These are phyloP conservation scores for Rostratula benghalensis DNA, from an alignment of 2,113 vertebrate species.

Conservation along the genomic window DNA sequence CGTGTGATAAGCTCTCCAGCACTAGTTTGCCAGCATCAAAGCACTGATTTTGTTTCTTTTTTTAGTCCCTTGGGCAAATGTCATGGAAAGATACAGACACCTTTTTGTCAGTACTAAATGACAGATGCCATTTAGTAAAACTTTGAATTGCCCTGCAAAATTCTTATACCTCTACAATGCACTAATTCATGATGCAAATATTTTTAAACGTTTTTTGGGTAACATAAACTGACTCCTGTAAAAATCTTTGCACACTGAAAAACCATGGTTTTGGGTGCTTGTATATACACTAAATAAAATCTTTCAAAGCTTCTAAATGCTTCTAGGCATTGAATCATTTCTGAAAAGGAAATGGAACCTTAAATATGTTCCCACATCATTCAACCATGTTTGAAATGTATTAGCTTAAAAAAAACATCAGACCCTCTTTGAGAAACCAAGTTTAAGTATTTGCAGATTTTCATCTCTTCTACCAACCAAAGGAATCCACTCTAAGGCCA, in stretches of 20 bases:
- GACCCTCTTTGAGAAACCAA: neutral
- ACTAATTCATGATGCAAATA: neutral
- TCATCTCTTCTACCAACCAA: neutral
- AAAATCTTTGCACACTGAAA: neutral
- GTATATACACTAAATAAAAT: neutral
- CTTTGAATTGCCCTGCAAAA: neutral
- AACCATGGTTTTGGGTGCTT: neutral
- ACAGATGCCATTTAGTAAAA: neutral
- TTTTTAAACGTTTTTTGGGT: neutral
- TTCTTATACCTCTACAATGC: neutral
- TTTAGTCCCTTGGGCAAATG: neutral
- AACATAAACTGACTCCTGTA: neutral
- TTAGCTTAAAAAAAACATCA: neutral
- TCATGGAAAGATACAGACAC: neutral
- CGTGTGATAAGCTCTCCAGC: neutral
- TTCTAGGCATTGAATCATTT: neutral
- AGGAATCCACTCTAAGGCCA: neutral
- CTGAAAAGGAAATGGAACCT: neutral
- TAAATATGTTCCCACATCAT: neutral
- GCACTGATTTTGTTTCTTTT: neutral
- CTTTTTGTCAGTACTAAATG: neutral
- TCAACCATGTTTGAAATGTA: neutral
- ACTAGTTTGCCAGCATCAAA: constrained; percentile 20
- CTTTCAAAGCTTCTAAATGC: neutral
- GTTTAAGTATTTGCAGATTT: neutral